These are phyloP conservation scores for Bradypodion ventrale DNA, from an alignment of 2,797 vertebrate species.

Conservation along the genomic window DNA sequence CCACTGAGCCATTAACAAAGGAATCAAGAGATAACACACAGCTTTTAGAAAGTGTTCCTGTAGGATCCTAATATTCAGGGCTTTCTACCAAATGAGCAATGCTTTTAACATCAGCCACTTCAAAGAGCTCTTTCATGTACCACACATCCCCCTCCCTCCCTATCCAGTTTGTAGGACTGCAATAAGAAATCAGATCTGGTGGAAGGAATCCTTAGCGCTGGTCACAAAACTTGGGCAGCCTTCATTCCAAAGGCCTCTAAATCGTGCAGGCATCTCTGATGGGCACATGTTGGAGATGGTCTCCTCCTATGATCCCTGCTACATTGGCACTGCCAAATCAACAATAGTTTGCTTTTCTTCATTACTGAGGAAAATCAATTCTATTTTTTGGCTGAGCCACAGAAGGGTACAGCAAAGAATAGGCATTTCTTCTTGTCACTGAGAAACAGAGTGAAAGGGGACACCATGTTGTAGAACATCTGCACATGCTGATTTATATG, in stretches of 20 bases:
- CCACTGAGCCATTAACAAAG: constrained; percentile 2
- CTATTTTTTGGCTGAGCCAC: neutral
- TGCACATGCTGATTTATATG: neutral
- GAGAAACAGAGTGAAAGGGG: neutral
- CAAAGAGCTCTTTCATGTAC: constrained; percentile 71
- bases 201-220: constrained; percentile 37
- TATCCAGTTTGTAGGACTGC: constrained; percentile 14
- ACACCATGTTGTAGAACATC: neutral
- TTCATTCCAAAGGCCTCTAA: constrained; percentile 37
- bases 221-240: constrained; percentile 22
- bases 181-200: constrained; percentile 53
- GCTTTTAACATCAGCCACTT: constrained; percentile 65
- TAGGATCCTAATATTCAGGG: constrained; percentile 46
- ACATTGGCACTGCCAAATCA: constrained; percentile 30
- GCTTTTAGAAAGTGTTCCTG: neutral
- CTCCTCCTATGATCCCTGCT: constrained; percentile 39
- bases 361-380: constrained; percentile 14
- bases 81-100: constrained; percentile 38
- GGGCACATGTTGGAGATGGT: constrained; percentile 41
- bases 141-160: constrained; percentile 49
- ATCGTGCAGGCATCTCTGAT: constrained; percentile 9
- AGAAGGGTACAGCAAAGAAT: neutral
- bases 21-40: neutral
- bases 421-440: too few species aligned
- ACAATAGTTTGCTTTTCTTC: constrained; percentile 38